Evolutionary conservation across 2,113 vertebrate species (phyloP).

Genomic region (Neodontobutis hainanensis): DNA sequence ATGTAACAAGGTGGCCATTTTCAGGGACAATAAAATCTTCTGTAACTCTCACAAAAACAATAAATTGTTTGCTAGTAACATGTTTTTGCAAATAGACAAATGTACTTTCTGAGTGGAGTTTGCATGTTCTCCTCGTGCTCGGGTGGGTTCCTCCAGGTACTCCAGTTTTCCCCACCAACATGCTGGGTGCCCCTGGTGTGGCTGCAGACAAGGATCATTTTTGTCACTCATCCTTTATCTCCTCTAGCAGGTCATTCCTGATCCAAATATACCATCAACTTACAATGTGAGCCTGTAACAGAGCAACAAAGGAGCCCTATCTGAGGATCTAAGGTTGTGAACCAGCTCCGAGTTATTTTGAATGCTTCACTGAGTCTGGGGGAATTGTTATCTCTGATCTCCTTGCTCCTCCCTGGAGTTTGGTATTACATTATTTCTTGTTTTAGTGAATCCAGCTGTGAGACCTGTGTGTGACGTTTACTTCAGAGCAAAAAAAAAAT

Average conservation of each 20-base stretch:
- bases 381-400: conserved; percentile 1
- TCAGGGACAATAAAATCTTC: no score
- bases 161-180: no score
- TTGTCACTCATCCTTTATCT: background rate
- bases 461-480: background rate
- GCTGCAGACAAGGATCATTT: no score
- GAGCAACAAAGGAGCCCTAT: background rate
- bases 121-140: no score
- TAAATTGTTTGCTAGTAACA: no score
- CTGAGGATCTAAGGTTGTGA: background rate
- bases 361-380: background rate
- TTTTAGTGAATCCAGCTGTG: conserved; percentile 7
- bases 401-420: background rate
- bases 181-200: no score
- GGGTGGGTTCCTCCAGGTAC: no score
- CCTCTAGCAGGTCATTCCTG: background rate
- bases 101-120: no score
- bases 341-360: background rate
- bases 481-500: background rate
- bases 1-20: no score
- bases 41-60: no score
- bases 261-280: background rate
- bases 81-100: no score
- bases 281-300: background rate
- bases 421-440: conserved; percentile 2